Percentiles rank a stretch among this genome's conserved stretches.
Evolutionary conservation across 1,140 invertebrate genomes (phyloP).

Genomic region (Tetranychus cinnabarinus): DNA sequence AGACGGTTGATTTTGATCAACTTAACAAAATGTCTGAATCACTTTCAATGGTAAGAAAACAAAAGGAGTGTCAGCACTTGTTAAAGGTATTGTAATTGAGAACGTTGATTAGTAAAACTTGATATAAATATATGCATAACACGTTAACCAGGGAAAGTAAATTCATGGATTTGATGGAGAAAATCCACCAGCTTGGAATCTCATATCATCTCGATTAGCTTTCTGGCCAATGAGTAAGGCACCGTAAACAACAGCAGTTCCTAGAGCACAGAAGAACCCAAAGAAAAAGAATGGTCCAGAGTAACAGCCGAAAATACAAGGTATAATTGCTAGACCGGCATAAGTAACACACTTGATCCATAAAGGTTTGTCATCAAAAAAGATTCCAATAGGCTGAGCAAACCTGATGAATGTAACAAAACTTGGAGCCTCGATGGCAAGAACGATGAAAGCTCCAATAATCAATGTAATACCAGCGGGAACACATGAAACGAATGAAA

Average conservation of each 20-base stretch:
- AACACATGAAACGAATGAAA: neutral
- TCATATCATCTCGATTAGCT: slow-evolving; percentile 8
- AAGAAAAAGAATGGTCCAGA: slow-evolving; percentile 5
- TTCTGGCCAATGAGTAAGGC: slow-evolving; percentile 1
- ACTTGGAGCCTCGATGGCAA: slow-evolving; percentile 8
- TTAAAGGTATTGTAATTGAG: too few relatives aligned
- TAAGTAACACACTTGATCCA: slow-evolving; percentile 9
- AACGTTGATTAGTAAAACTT: too few relatives aligned
- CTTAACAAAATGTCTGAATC: too few relatives aligned
- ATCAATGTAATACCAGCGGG: too few relatives aligned
- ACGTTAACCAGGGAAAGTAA: too few relatives aligned
- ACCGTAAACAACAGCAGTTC: slow-evolving; percentile 7
- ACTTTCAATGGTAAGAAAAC: too few relatives aligned
- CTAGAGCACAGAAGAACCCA: slow-evolving; percentile 5
- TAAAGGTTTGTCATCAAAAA: slow-evolving; percentile 8
- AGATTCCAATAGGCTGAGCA: slow-evolving; percentile 5
- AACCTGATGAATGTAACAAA: slow-evolving; percentile 9
- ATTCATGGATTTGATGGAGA: too few relatives aligned
- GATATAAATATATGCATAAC: too few relatives aligned
- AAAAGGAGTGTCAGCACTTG: too few relatives aligned
- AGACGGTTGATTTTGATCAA: too few relatives aligned
- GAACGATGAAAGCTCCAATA: neutral
- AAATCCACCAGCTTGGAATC: slow-evolving; percentile 6
- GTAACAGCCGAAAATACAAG: slow-evolving; percentile 4
- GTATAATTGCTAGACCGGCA: slow-evolving; percentile 6